Percentiles rank a stretch among this genome's conserved stretches.
phyloP scores from a whole-genome alignment of 2,797 vertebrate species.

The Salarias fasciatus region DNA sequence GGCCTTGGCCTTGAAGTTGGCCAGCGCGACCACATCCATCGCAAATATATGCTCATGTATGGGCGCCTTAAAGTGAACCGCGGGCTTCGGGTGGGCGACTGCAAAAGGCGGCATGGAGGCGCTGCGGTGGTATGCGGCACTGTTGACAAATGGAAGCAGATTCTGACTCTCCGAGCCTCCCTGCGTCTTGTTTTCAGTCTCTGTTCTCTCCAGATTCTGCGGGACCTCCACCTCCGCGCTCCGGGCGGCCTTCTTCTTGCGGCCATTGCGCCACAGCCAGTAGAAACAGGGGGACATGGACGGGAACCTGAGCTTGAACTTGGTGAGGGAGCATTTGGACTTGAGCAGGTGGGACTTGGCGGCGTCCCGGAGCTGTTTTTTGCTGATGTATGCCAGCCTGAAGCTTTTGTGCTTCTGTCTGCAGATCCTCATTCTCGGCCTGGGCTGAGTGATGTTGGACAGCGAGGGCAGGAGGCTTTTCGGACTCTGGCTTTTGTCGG shows the following conservation, averaged over 20 bases:
- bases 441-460: slow-evolving; percentile 18
- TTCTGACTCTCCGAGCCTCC: slow-evolving; percentile 1
- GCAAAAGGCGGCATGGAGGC: slow-evolving; percentile 32
- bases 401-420: slow-evolving; percentile 69
- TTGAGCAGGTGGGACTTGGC: slow-evolving; percentile 86
- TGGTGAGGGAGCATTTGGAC: slow-evolving; percentile 86
- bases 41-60: slow-evolving; percentile 83
- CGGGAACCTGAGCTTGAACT: slow-evolving; percentile 91
- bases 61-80: slow-evolving; percentile 55
- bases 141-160: slow-evolving; percentile 42
- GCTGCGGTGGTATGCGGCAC: slow-evolving; percentile 26
- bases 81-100: slow-evolving; percentile 54
- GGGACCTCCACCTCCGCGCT: slow-evolving; percentile 20
- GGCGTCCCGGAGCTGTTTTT: slow-evolving; percentile 85
- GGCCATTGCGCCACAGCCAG: slow-evolving; percentile 89
- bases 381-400: slow-evolving; percentile 79
- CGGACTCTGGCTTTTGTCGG: slow-evolving; percentile 75
- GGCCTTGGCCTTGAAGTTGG: slow-evolving; percentile 95
- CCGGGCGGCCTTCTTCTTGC: slow-evolving; percentile 37
- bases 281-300: slow-evolving; percentile 88
- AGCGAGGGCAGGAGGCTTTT: slow-evolving; percentile 49
- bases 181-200: slow-evolving; percentile 17
- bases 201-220: not conserved
- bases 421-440: slow-evolving; percentile 59
- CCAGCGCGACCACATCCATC: slow-evolving; percentile 90